Percentiles rank a stretch among this genome's conserved stretches.
Conservation (phyloP, 2,888 invertebrate species). For the Ganaspis brasiliensis region DNA sequence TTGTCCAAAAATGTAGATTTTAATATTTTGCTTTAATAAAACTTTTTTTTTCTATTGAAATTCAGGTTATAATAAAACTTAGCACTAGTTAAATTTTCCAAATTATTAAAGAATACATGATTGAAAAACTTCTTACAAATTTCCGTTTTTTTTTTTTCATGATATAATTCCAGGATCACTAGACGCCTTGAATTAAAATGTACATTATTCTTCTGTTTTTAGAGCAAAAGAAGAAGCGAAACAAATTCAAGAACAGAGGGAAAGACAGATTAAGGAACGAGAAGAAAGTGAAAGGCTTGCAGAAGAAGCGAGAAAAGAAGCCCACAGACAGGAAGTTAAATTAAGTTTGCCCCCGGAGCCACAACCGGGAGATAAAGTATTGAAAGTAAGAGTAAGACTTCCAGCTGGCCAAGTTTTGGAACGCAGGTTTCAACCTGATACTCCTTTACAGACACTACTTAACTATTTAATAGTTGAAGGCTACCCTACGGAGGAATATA, state of each 20-base stretch:
- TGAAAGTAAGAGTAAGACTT: slow-evolving; percentile 91
- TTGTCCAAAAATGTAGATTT: no score
- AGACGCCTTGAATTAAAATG: no score
- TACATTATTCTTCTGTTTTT: no score
- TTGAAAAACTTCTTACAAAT: no score
- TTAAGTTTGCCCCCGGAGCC: slow-evolving; percentile 89
- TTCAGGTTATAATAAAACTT: no score
- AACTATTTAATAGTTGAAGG: slow-evolving; percentile 95
- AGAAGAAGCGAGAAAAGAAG: slow-evolving; percentile 88
- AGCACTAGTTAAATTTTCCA: no score
- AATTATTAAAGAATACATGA: no score
- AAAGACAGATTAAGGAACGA: slow-evolving; percentile 87
- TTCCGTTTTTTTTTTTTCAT: no score
- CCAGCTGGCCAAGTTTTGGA: slow-evolving; percentile 90
- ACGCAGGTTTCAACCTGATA: slow-evolving; percentile 87
- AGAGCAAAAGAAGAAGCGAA: slow-evolving; percentile 95
- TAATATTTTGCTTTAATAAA: no score
- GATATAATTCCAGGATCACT: no score
- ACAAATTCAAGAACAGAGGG: slow-evolving; percentile 88
- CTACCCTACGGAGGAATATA: slow-evolving; percentile 92
- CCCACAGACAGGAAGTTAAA: slow-evolving; percentile 84
- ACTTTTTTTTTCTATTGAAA: no score
- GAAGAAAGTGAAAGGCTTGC: slow-evolving; percentile 89
- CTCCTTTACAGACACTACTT: slow-evolving; percentile 87
- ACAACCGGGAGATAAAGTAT: slow-evolving; percentile 83